Base-by-base conservation (phyloP, 2,888 invertebrate species). In the Folsomia candida region DNA sequence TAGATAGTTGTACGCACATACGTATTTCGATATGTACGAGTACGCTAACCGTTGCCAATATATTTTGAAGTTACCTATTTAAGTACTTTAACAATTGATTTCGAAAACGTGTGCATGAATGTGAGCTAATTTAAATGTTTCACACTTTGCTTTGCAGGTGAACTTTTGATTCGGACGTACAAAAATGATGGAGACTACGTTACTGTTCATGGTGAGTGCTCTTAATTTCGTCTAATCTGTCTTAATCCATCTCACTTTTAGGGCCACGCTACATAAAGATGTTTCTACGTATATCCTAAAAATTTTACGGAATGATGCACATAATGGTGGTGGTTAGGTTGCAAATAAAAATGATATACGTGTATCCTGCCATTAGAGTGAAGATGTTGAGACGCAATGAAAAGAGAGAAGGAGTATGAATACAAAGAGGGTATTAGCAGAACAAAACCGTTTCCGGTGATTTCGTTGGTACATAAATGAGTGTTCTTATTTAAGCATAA, bases 171-270 rank as follows among this genome's bases (percentile, higher is more conserved):
- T 57, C 71, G 73, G 51, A 76, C 73, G 57, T 79, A 79, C 73
- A 72, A 66, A 60, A 79, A 78, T 71, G 54, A 54, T 20, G 79
- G 79, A 68, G 72, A 75, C 72, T 78, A 77, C 67, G 78, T 78
- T 71, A 79, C 79, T 66, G 74, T 79, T 75, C 79, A 79, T 67
- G 78, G 79, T 79, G 68, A 79, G 77, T 54, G 54, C 22, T 59
- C 24, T 65, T 37, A 64, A 64, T 64, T 64, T 64, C 64, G 51
- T 51, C 37, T 54, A 25, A 54, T 54, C 54, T 22, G 22, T 54
- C 54, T 54, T 54, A 9, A 47, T 47, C 47, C 54, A 54, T 54
- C 54, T 54, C 54, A 54, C 54, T 22, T 54, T 54, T 6, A 6
- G 37, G 37, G 37, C 14, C 37, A 37, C 37, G 37, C 37, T 37